These are phyloP conservation scores for Blastobasis lacticolella DNA, from an alignment of 2,888 invertebrate genomes.

Conservation along the genomic window DNA sequence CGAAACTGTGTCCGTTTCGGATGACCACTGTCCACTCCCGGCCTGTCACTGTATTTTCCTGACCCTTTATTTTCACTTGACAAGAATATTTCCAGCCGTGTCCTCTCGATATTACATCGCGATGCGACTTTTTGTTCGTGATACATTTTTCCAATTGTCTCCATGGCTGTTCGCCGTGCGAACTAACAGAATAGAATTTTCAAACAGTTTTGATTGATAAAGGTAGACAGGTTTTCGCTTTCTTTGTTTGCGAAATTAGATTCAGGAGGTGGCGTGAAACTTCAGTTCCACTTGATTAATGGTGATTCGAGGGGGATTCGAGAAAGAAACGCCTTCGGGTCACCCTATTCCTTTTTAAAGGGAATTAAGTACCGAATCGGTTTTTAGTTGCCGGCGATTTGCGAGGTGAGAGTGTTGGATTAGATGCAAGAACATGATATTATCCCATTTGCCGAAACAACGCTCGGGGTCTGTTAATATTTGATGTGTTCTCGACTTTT, in stretches of 20 bases:
- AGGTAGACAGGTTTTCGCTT: conserved; percentile 71
- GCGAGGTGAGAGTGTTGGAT: conserved; percentile 39
- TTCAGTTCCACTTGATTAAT: conserved; percentile 70
- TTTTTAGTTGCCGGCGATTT: conserved; percentile 32
- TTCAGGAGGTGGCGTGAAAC: conserved; percentile 62
- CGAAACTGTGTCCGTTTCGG: conserved; percentile 55
- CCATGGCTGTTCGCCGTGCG: conserved; percentile 51
- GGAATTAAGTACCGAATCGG: conserved; percentile 34
- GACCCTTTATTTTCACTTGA: conserved; percentile 72
- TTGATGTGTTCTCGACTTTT: conserved; percentile 71
- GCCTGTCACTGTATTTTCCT: conserved; percentile 67
- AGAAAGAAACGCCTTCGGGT: conserved; percentile 51
- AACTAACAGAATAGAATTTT: conserved; percentile 71
- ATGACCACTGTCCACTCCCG: conserved; percentile 68
- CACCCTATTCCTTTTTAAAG: conserved; percentile 42
- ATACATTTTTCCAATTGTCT: conserved; percentile 72
- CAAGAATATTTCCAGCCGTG: conserved; percentile 64
- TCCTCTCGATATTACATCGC: conserved; percentile 69
- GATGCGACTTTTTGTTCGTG: conserved; percentile 70
- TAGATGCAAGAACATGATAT: conserved; percentile 59
- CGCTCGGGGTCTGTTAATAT: conserved; percentile 61
- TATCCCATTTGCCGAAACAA: conserved; percentile 67
- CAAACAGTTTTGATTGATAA: conserved; percentile 73
- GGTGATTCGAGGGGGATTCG: conserved; percentile 49
- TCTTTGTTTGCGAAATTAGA: conserved; percentile 72